phyloP scores from a whole-genome alignment of 2,797 vertebrate genomes.

The Trachops cirrhosus region DNA sequence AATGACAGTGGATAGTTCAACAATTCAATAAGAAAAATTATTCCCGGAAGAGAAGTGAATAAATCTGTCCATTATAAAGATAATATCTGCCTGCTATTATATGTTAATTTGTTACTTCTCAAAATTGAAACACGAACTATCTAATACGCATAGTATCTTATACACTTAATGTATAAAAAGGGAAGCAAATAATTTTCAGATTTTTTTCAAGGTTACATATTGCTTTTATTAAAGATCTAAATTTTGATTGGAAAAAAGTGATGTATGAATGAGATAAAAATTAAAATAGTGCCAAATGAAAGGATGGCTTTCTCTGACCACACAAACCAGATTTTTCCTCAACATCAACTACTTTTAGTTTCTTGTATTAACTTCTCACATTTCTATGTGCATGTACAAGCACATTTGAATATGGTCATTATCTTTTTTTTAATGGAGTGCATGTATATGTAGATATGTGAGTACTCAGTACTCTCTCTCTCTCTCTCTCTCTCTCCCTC shows the following conservation, averaged over 20 bases:
- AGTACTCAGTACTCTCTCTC: not conserved
- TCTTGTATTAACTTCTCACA: not conserved
- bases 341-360: not conserved
- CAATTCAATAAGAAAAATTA: not conserved
- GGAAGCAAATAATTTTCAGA: not conserved
- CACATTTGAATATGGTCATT: not conserved
- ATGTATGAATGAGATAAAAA: not conserved
- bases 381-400: not conserved
- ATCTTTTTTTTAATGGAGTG: not conserved
- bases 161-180: not conserved
- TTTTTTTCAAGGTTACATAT: not conserved
- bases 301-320: not conserved
- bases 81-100: no score
- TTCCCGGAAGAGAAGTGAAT: not conserved
- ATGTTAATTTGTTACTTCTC: not conserved
- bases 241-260: not conserved
- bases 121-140: not conserved
- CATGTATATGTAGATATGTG: not conserved
- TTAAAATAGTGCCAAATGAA: not conserved
- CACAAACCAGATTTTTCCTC: not conserved
- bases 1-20: not conserved
- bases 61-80: not conserved
- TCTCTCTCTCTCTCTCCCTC: not conserved
- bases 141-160: not conserved
- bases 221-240: not conserved